Evolutionary conservation across 2,113 vertebrate genomes (phyloP), one percentile per base, ranked within the genome.

Genomic region (Indicator maculatus): DNA sequence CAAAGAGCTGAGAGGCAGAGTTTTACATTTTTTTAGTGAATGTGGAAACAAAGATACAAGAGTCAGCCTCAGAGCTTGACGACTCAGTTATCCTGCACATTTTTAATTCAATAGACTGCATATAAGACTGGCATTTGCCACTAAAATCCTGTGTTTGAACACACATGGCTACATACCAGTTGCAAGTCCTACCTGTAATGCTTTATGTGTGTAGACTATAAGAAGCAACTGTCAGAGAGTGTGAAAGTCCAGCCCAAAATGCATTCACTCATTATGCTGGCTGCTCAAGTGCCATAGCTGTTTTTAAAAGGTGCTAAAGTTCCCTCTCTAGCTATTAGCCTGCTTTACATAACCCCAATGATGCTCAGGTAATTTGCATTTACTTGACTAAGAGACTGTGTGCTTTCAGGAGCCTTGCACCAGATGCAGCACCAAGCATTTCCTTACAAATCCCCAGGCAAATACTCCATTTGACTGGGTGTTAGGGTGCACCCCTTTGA

Each of bases 101-200:
- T 59, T 82, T 65, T 73, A 88, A 92, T 75, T 90, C 66, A 69
- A 58, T 33, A 79, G 73, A 44, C 65, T 76, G 52, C 39, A 85
- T 58, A 50, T 26, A n/a, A 86, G 73, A 75, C 55, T 44, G 15
- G 52, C 26, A 65, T 36, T 47, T 33, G 67, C 26, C 53, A 39
- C 23, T 11, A 92, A 83, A 88, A 52, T 24, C 36, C 60, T 38
- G 6, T 66, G 55, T 53, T 86, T 74, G 69, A 76, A 72, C 47
- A 24, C 8, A 13, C 38, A 78, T 52, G 67, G 6, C 27, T 77
- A 55, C 24, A 2, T 28, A 55, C 66, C 65, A 78, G 31, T 81
- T 82, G 81, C 52, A 88, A 83, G 36, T 52, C 30, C 60, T 77
- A 45, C 78, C 72, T 84, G 60, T 60, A 86, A 56, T 39, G 33